Conservation (phyloP, 2,113 vertebrate species). For the Anolis sagrei region DNA sequence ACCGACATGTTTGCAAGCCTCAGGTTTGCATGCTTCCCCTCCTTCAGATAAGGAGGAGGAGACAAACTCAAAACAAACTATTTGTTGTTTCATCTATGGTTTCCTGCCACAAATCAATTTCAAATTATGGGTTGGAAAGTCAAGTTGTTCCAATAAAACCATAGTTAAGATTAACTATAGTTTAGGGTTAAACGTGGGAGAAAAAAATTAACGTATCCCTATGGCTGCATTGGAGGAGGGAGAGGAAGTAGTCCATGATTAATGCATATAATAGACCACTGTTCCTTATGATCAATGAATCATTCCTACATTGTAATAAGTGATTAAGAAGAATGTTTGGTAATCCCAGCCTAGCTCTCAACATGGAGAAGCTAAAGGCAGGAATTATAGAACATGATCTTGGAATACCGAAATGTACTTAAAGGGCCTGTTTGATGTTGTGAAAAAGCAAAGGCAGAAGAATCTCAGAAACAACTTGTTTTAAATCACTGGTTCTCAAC, state of each 20-base stretch:
- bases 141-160: neutral
- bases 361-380: neutral
- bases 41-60: neutral
- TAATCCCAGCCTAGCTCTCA: neutral
- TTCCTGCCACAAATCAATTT: neutral
- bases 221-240: neutral
- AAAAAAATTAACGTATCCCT: neutral
- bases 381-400: neutral
- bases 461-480: no score
- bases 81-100: neutral
- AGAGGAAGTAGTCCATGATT: neutral
- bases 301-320: neutral
- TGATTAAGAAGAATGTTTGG: neutral
- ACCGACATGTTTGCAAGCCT: neutral
- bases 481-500: neutral
- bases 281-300: neutral
- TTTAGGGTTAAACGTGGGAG: neutral
- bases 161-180: neutral
- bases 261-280: neutral
- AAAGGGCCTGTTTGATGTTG: no score
- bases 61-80: neutral
- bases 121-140: neutral
- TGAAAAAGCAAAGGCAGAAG: no score
- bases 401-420: no score
- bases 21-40: neutral